Evolutionary conservation across 2,113 vertebrate species (phyloP).

Genomic region (Tiliqua scincoides): DNA sequence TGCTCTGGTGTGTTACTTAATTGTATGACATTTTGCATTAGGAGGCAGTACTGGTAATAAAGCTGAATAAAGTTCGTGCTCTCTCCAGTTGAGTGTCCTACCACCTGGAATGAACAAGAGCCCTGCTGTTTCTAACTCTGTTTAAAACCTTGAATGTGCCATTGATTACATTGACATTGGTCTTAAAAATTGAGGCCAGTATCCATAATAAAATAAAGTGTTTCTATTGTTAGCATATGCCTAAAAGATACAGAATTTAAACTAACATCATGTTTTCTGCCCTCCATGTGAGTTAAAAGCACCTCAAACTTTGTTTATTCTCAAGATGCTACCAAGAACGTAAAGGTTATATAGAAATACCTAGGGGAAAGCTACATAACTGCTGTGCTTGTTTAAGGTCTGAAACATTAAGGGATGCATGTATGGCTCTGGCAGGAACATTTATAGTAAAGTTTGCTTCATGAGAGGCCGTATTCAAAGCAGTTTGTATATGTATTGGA

Average conservation of each 20-base stretch:
- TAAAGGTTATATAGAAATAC: neutral
- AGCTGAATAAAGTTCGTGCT: neutral
- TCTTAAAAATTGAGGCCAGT: no score
- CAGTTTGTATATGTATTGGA: neutral
- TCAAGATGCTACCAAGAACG: neutral
- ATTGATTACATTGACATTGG: neutral
- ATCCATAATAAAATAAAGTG: no score
- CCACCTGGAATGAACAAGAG: neutral
- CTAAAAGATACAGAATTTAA: no score
- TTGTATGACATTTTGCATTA: neutral
- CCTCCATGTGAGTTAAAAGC: no score
- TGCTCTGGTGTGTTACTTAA: neutral
- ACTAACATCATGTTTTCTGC: neutral
- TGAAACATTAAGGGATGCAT: neutral
- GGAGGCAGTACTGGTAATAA: neutral
- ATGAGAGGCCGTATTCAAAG: neutral
- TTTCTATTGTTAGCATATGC: no score
- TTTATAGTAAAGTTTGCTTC: neutral
- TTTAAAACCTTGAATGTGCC: neutral
- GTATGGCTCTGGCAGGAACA: neutral
- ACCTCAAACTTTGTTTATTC: neutral
- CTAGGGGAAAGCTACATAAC: no score
- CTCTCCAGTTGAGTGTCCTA: neutral
- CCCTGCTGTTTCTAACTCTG: neutral
- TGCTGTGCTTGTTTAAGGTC: neutral